Conservation (phyloP, 2,797 vertebrate species). For the Sebastes taczanowskii region DNA sequence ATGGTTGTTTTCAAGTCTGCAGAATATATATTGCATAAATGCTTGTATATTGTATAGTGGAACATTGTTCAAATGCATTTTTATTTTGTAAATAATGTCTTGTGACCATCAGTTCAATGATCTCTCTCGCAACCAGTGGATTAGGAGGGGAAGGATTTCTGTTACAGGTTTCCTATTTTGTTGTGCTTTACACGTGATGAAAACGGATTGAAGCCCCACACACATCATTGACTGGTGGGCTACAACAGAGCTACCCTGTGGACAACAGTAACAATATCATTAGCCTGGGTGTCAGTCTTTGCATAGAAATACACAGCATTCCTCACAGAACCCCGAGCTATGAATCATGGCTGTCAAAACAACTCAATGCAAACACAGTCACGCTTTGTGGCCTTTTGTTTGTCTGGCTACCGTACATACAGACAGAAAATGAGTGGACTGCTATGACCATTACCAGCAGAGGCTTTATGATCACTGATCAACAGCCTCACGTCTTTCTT, state of each 20-base stretch:
- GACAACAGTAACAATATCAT: neutral
- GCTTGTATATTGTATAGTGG: neutral
- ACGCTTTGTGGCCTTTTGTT: constrained; percentile 58
- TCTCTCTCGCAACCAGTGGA: neutral
- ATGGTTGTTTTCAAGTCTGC: neutral
- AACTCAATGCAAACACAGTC: constrained; percentile 66
- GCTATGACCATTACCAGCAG: neutral
- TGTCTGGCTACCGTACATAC: constrained; percentile 63
- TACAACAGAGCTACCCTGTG: neutral
- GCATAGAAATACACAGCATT: constrained; percentile 45
- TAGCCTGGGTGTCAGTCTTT: neutral
- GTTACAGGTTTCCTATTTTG: neutral
- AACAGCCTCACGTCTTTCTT: neutral
- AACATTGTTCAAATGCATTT: neutral
- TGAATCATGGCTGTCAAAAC: constrained; percentile 69
- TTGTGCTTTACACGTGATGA: neutral
- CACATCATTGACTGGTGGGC: neutral
- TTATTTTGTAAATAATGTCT: neutral
- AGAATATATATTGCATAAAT: neutral
- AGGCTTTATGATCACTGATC: constrained; percentile 6
- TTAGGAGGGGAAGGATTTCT: neutral
- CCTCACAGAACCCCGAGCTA: constrained; percentile 41
- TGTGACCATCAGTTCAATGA: neutral
- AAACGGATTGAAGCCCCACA: neutral
- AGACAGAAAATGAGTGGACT: constrained; percentile 13